These are phyloP conservation scores for Alouatta palliata DNA, from an alignment of 2,113 vertebrate genomes.

Conservation along the genomic window DNA sequence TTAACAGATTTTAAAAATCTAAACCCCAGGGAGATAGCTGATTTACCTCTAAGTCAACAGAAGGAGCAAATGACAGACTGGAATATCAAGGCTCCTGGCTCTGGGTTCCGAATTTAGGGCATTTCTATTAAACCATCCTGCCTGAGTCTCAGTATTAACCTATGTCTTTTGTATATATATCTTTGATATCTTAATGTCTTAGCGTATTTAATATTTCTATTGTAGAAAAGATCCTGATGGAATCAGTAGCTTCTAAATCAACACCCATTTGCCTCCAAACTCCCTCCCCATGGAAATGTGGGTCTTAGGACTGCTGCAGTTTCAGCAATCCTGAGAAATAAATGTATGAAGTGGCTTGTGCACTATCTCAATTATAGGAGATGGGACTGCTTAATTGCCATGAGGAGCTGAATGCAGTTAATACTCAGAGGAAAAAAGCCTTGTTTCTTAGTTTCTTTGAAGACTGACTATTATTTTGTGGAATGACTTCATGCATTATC, in stretches of 20 bases:
- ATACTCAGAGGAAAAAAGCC: conserved; percentile 5
- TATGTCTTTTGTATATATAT: background rate
- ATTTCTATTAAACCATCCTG: conserved; percentile 9
- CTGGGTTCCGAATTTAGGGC: background rate
- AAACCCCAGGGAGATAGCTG: background rate
- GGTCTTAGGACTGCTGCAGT: background rate
- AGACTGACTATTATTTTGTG: conserved; percentile 46
- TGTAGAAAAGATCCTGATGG: conserved; percentile 14
- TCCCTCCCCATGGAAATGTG: background rate
- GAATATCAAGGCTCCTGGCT: background rate
- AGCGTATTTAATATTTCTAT: background rate
- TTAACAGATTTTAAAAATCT: background rate
- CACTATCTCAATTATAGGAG: conserved; percentile 17
- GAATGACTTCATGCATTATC: conserved; percentile 13
- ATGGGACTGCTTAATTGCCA: conserved; percentile 25
- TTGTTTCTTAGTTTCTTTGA: conserved; percentile 48
- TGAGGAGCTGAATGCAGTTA: background rate
- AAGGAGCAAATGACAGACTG: background rate
- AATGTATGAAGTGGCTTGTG: background rate
- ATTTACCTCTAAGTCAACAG: background rate
- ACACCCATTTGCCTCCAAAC: background rate
- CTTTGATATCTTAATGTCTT: background rate
- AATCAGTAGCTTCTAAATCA: conserved; percentile 18
- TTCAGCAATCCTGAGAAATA: conserved; percentile 35
- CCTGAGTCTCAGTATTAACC: background rate